These are phyloP conservation scores for Oxycera nigricornis DNA, from an alignment of 2,888 invertebrate species.

Conservation along the genomic window DNA sequence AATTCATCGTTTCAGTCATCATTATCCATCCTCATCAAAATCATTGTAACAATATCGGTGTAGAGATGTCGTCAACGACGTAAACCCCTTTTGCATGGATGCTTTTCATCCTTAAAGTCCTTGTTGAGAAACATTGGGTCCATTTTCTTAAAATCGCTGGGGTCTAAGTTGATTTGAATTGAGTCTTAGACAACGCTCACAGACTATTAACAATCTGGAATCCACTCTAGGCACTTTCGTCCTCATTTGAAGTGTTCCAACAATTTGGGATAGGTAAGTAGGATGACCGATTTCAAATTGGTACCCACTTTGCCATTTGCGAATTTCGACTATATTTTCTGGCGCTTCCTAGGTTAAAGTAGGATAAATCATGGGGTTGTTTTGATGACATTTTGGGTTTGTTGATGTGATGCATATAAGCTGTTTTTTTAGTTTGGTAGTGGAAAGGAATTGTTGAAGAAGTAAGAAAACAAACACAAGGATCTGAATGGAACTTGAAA, in stretches of 20 bases:
- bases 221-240: background rate
- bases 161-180: background rate
- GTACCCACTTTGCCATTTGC: background rate
- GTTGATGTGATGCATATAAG: too few relatives aligned
- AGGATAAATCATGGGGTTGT: too few relatives aligned
- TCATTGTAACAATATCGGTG: background rate
- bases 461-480: background rate
- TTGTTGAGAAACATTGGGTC: background rate
- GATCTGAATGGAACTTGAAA: background rate
- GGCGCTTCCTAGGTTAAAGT: too few relatives aligned
- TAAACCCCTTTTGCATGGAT: slow-evolving; percentile 10
- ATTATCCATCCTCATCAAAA: background rate
- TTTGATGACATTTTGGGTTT: too few relatives aligned
- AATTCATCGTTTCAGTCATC: too few relatives aligned
- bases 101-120: slow-evolving; percentile 16
- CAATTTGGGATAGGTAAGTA: background rate
- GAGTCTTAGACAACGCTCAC: background rate
- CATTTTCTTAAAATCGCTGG: background rate
- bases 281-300: background rate
- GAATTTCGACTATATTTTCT: background rate
- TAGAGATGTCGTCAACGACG: background rate
- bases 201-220: background rate
- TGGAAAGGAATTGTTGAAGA: too few relatives aligned
- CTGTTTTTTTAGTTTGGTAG: too few relatives aligned
- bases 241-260: too few relatives aligned